These are phyloP conservation scores for Drosophila seclusa DNA, from an alignment of 2,888 invertebrate species.

Conservation along the genomic window DNA sequence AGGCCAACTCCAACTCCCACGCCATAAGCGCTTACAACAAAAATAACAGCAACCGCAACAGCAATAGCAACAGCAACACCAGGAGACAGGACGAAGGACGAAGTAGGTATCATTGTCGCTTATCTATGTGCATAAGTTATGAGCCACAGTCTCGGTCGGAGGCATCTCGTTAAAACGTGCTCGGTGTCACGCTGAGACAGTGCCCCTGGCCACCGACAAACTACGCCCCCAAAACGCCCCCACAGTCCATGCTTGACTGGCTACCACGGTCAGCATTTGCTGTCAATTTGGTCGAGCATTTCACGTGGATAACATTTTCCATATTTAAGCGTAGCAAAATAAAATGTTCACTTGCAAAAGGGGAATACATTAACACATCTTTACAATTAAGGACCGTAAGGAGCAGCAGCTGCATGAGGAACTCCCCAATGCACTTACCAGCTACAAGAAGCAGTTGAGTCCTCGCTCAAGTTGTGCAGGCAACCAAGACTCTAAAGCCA, in stretches of 20 bases:
- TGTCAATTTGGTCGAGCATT: slow-evolving; percentile 52
- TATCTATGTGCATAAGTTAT: slow-evolving; percentile 81
- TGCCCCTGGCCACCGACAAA: slow-evolving; percentile 1
- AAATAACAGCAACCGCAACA: slow-evolving; percentile 34
- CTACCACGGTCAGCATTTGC: slow-evolving; percentile 33
- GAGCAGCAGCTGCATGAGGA: slow-evolving; percentile 13
- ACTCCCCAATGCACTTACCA: slow-evolving; percentile 72
- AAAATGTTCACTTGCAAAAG: slow-evolving; percentile 74
- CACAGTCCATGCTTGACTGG: too few species aligned
- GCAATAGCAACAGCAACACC: slow-evolving; percentile 6
- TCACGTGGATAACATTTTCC: slow-evolving; percentile 62
- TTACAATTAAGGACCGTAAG: slow-evolving; percentile 71
- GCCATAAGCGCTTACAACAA: slow-evolving; percentile 30
- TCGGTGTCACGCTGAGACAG: slow-evolving; percentile 66
- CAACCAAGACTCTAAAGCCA: slow-evolving; percentile 26
- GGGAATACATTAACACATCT: slow-evolving; percentile 81
- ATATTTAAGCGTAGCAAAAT: slow-evolving; percentile 67
- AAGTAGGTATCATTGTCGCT: slow-evolving; percentile 55
- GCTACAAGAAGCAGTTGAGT: slow-evolving; percentile 44
- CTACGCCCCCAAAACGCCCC: neutral
- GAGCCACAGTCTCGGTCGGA: slow-evolving; percentile 56
- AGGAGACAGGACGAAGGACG: slow-evolving; percentile 5
- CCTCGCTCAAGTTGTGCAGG: slow-evolving; percentile 20
- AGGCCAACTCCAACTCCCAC: slow-evolving; percentile 2
- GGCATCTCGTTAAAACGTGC: slow-evolving; percentile 68